Evolutionary conservation across 1,140 invertebrate genomes (phyloP).

Genomic region (Drosophila tropicalis): DNA sequence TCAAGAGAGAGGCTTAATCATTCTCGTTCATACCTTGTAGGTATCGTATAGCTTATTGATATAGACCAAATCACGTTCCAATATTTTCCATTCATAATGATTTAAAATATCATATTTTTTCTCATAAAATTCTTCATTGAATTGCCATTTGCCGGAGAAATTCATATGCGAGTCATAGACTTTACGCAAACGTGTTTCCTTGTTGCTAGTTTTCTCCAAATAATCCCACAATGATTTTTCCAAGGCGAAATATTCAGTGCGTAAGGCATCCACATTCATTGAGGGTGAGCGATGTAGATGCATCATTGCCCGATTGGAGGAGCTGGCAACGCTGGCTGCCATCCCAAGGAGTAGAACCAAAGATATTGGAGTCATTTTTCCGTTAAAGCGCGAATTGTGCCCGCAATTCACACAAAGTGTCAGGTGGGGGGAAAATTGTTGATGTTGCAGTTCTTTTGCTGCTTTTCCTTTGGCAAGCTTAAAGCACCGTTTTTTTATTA

Average conservation of each 20-base stretch:
- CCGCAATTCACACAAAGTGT: background rate
- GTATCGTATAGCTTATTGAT: constrained; percentile 67
- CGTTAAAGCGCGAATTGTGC: background rate
- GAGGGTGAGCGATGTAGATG: constrained; percentile 33
- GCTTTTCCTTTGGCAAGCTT: background rate
- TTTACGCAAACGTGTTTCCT: constrained; percentile 67
- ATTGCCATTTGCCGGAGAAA: constrained; percentile 52
- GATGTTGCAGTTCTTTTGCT: background rate
- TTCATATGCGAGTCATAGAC: constrained; percentile 66
- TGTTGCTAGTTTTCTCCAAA: constrained; percentile 62
- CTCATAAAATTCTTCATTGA: constrained; percentile 47
- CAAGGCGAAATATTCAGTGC: constrained; percentile 84
- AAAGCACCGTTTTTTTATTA: background rate
- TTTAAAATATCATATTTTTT: constrained; percentile 61
- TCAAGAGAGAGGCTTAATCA: background rate
- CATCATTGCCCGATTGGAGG: constrained; percentile 16
- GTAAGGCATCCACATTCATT: constrained; percentile 84
- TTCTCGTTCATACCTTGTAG: constrained; percentile 57
- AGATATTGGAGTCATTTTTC: background rate
- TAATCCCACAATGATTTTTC: constrained; percentile 71
- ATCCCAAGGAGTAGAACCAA: constrained; percentile 5
- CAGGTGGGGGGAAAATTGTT: background rate
- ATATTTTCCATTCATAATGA: constrained; percentile 77
- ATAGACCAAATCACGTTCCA: constrained; percentile 64
- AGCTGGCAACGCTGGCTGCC: background rate